A percentile compares a stretch with the other conserved stretches of the same genome.
phyloP scores from a whole-genome alignment of 2,888 invertebrate species.

The Cordilura impudica region DNA sequence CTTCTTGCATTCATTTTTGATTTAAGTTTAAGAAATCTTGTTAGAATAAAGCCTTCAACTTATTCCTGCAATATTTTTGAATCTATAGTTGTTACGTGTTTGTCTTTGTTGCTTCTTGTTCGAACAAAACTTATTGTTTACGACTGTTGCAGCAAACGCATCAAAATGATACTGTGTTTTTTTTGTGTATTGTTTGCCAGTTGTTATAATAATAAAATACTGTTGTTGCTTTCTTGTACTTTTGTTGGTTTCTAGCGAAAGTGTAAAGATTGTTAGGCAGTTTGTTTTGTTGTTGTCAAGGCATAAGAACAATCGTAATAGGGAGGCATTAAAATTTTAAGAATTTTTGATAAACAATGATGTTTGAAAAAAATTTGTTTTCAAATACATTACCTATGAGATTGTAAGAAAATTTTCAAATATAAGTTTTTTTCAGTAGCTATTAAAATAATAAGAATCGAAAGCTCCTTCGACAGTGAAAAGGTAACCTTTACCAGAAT shows the following conservation, averaged over 20 bases:
- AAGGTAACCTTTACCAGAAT: too few species aligned
- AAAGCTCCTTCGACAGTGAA: too few species aligned
- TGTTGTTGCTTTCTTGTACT: conserved; percentile 32
- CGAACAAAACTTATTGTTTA: conserved; percentile 46
- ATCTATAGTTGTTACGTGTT: conserved; percentile 11
- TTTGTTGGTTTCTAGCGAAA: conserved; percentile 54
- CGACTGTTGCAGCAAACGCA: conserved; percentile 54
- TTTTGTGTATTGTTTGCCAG: conserved; percentile 16
- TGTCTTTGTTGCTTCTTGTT: conserved; percentile 1
- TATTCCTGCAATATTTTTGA: conserved; percentile 52
- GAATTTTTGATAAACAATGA: too few species aligned
- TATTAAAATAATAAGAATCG: too few species aligned
- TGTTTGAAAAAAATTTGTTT: too few species aligned
- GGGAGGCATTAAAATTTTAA: too few species aligned
- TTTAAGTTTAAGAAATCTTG: background rate
- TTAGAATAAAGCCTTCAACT: conserved; percentile 45
- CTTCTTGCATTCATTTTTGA: background rate
- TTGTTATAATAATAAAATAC: conserved; percentile 17
- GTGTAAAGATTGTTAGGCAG: conserved; percentile 54
- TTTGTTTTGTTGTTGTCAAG: background rate
- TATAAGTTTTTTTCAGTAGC: too few species aligned
- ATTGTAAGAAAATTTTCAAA: too few species aligned
- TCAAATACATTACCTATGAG: too few species aligned
- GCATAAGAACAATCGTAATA: background rate
- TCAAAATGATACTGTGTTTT: conserved; percentile 56